A percentile compares a stretch with the other conserved stretches of the same genome.
Evolutionary conservation across 2,113 vertebrate species (phyloP).

Genomic region (Arvicanthis niloticus): DNA sequence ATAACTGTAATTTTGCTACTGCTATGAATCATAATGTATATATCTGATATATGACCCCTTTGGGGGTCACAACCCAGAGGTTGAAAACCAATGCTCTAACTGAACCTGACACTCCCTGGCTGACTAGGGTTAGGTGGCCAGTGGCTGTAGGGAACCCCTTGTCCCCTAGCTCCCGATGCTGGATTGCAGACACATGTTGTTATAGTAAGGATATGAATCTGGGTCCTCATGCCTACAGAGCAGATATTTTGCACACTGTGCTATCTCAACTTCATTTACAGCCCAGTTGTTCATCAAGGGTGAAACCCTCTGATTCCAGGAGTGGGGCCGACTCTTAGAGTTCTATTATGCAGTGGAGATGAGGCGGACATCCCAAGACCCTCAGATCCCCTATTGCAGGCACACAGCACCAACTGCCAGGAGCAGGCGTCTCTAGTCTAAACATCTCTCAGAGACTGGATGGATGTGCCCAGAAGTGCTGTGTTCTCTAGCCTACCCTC

Average conservation of each 20-base stretch:
- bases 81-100: neutral
- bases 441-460: neutral
- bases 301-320: neutral
- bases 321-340: neutral
- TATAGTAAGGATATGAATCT: neutral
- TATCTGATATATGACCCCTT: neutral
- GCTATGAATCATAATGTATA: neutral
- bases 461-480: neutral
- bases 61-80: neutral
- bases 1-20: neutral
- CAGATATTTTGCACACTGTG: neutral
- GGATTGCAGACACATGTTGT: neutral
- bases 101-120: neutral
- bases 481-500: conserved; percentile 15
- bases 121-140: neutral
- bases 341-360: neutral
- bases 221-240: neutral
- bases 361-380: neutral
- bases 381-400: neutral
- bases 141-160: too few species aligned
- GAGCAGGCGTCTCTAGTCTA: neutral
- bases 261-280: neutral
- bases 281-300: neutral
- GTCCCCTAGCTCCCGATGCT: neutral
- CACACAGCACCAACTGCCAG: accelerated